These are phyloP conservation scores for Chondrosia reniformis DNA, from an alignment of 37 sponge, comb jelly and placozoan genomes.

Conservation along the genomic window DNA sequence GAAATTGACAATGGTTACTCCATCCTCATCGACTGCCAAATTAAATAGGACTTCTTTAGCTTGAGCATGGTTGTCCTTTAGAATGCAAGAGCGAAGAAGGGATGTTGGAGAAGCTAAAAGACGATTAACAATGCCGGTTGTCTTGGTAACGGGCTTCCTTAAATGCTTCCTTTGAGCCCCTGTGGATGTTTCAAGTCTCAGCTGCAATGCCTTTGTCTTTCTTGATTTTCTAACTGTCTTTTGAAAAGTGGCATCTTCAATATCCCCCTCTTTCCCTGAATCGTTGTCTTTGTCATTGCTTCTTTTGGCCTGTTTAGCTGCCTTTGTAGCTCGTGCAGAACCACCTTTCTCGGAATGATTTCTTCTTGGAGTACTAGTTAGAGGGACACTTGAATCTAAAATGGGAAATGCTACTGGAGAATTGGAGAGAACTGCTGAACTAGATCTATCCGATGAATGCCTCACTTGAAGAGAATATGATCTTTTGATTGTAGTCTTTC, in stretches of 20 bases:
- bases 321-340: background rate
- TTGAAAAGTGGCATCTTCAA: background rate
- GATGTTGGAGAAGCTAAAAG: slow-evolving; percentile 87
- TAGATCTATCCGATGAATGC: background rate
- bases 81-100: slow-evolving; percentile 74
- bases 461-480: background rate
- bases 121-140: background rate
- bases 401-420: no score
- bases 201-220: slow-evolving; percentile 12
- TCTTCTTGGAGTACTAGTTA: background rate
- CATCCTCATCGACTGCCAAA: slow-evolving; percentile 64
- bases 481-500: background rate
- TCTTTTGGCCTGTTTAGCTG: background rate
- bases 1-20: slow-evolving; percentile 64
- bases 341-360: background rate
- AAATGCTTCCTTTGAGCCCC: background rate
- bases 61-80: slow-evolving; percentile 59
- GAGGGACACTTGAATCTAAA: no score
- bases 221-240: background rate
- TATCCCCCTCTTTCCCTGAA: slow-evolving; percentile 52
- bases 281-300: slow-evolving; percentile 21
- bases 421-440: no score
- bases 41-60: slow-evolving; percentile 82
- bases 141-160: background rate
- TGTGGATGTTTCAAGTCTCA: slow-evolving; percentile 19